A percentile compares a stretch with the other conserved stretches of the same genome.
Evolutionary conservation across 1,140 invertebrate genomes (phyloP).

Genomic region (Amphibalanus amphitrite): DNA sequence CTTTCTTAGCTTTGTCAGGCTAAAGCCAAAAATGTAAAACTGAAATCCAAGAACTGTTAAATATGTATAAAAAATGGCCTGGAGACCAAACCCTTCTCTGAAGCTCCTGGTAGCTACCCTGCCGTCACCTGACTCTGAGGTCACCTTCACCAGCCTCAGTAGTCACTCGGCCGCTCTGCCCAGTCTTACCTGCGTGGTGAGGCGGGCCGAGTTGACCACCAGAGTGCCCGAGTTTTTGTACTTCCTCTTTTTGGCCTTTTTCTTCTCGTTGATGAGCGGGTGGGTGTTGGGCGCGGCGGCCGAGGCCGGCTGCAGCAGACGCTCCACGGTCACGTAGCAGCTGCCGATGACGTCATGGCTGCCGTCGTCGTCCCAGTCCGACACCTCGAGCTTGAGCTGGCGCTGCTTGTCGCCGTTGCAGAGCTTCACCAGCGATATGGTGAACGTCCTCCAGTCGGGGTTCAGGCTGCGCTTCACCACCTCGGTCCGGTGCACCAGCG

Average conservation of each 20-base stretch:
- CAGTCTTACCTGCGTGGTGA: constrained; percentile 11
- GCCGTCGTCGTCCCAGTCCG: constrained; percentile 32
- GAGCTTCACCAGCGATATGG: constrained; percentile 28
- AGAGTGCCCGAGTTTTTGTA: constrained; percentile 32
- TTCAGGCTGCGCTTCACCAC: constrained; percentile 36
- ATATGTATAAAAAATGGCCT: too few species aligned
- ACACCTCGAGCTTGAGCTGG: constrained; percentile 29
- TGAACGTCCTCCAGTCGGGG: constrained; percentile 37
- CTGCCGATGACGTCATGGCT: constrained; percentile 32
- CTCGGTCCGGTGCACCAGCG: constrained; percentile 36
- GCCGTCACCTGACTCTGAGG: too few species aligned
- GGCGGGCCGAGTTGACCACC: constrained; percentile 16
- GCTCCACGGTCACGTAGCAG: constrained; percentile 26
- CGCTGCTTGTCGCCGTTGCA: constrained; percentile 36
- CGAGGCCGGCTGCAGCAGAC: constrained; percentile 15
- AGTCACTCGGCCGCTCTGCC: too few species aligned
- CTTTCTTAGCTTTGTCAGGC: too few species aligned
- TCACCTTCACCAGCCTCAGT: too few species aligned
- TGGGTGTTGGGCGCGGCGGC: constrained; percentile 18
- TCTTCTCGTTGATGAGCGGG: constrained; percentile 29
- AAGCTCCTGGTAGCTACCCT: too few species aligned
- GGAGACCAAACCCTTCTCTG: too few species aligned
- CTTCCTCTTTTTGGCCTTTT: constrained; percentile 29
- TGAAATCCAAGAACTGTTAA: too few species aligned
- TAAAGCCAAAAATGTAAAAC: too few species aligned